Evolutionary conservation across 2,797 vertebrate genomes (phyloP), one percentile per base, ranked within the genome.

Genomic region (Nannoperca australis): DNA sequence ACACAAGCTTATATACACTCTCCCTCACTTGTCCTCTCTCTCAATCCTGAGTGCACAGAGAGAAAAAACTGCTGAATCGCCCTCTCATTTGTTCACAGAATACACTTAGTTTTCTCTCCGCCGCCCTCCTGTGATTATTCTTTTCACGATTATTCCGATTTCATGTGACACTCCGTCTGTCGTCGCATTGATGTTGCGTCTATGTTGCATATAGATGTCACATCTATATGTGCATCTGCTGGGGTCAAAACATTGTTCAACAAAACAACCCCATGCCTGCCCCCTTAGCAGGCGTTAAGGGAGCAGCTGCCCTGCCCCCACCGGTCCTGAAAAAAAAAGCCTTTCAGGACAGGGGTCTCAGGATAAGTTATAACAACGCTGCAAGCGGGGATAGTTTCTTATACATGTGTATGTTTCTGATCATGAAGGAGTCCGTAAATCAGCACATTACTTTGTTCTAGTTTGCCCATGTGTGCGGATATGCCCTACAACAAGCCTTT

Each of bases 241-340:
- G 55, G 68, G 14, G 60, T 71, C 17, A 5, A 79, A 71, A 73
- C 77, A 81, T 67, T 74, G 70, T 80, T 81, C 77, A 81, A 55
- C 81, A 85, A 78, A 88, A 78, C 79, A 77, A 71, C 51, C 60
- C 72, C 50, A 18, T 78, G 45, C n/a, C 69, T 64, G 66, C 76
- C 27, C 72, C 75, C 47, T 75, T 54, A 49, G 38, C 75, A 62
- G 70, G 7, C 60, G 78, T 68, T 27, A 2, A 27, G 24, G 24
- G 24, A 27, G 24, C 53, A 54, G 68, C 78, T 9, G 78, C 91
- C 90, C 94, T 87, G 70, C 93, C 88, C 92, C 92, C 88, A 82
- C 65, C 62, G 18, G 55, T 70, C 84, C 82, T 76, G 76, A 90
- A 88, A 89, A 78, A 90, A 88, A 89, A 86, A 84, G 64, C 70